Base-by-base conservation (phyloP, 2,113 vertebrate genomes). In the Ailuropoda melanoleuca region DNA sequence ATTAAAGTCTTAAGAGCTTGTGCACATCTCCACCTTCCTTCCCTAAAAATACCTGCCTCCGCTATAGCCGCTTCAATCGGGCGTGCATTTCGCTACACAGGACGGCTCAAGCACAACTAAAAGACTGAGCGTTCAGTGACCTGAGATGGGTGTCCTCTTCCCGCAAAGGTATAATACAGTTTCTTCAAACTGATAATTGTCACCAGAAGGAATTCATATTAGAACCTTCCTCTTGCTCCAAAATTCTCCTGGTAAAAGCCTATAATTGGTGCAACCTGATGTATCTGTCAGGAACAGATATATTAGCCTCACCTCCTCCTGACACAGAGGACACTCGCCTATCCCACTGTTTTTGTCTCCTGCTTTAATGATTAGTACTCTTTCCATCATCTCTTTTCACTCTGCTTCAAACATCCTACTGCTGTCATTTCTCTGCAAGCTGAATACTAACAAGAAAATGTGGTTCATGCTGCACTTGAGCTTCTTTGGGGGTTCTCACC, bases 191-290 rank as follows among this genome's bases (percentile, higher is more conserved):
- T 94, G 94, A 97, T 98, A 93, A 98, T 98, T 98, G 98, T 98
- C 97, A 97, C 92, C 95, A 98, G 98, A 97, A 98, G 90, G 94
- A 97, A 98, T 98, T 98, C 96, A 95, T 97, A 98, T 98, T 98
- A 98, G 98, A 98, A 98, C 94, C 97, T 97, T 98, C 98, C 98
- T 98, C 98, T 98, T 87, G 68, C 96, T 97, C 84, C 82, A 97
- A 98, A 95, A 98, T 98, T 95, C 98, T 94, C 90, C 87, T 66
- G 23, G 98, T 98, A 98, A 99, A 99, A 98, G 97, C 97, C 97
- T 98, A 81, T 98, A 97, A 98, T 98, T 98, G 98, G 96, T 97
- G 96, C 98, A 97, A 68, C 92, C 82, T 78, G 86, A 66, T 92
- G 96, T 97, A 97, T 96, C 95, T 98, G 98, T 98, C 98, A 98